A percentile compares a stretch with the other conserved stretches of the same genome.
Evolutionary conservation across 2,888 invertebrate genomes (phyloP).

Genomic region (Amblyteles armatorius): DNA sequence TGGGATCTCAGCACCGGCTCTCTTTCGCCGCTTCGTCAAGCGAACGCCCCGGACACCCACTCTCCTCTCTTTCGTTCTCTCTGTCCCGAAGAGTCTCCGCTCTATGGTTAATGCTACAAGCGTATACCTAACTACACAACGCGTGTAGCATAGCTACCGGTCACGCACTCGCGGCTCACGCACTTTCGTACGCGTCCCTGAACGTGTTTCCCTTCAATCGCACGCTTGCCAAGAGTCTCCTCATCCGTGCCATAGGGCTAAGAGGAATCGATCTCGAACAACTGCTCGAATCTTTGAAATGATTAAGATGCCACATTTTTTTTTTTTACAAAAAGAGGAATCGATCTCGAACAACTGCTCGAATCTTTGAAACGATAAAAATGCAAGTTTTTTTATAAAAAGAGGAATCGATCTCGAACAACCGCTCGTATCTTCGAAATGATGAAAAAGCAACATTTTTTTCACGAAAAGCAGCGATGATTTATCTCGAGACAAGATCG

Average conservation of each 20-base stretch:
- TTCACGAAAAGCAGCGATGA: background rate
- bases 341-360: background rate
- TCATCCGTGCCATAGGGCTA: background rate
- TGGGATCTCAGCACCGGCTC: conserved; percentile 8
- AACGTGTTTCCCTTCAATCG: conserved; percentile 61
- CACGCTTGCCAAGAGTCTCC: conserved; percentile 25
- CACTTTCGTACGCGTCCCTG: conserved; percentile 68
- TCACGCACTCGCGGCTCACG: conserved; percentile 67
- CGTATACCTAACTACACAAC: conserved; percentile 48
- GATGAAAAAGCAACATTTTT: too few species aligned
- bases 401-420: background rate
- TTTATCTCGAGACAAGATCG: background rate
- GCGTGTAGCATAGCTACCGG: conserved; percentile 60
- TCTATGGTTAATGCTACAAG: conserved; percentile 28
- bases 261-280: background rate
- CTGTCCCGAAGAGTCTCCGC: conserved; percentile 26
- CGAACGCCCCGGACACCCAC: conserved; percentile 59
- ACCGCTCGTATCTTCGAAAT: background rate
- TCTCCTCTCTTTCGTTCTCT: conserved; percentile 42
- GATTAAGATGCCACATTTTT: background rate
- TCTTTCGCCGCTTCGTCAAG: conserved; percentile 50
- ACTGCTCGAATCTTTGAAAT: background rate
- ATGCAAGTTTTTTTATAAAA: too few species aligned
- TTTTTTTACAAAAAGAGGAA: background rate
- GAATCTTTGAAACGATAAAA: background rate